Base-by-base conservation (phyloP, 2,888 invertebrate species). In the Malacosoma neustria region DNA sequence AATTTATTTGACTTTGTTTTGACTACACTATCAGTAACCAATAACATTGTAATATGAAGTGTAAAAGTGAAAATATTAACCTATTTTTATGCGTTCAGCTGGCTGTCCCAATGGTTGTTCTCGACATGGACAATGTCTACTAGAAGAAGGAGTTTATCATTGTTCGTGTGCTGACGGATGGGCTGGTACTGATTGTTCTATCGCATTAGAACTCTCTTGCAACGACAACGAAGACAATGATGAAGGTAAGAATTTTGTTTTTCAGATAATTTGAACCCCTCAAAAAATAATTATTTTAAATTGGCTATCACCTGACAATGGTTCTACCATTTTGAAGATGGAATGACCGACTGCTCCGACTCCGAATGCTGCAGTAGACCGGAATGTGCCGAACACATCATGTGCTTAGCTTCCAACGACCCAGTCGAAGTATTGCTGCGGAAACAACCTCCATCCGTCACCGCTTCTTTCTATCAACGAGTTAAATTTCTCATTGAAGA, bases 401-500 rank as follows among this genome's bases (percentile, higher is more conserved):
- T 97, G 93, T 99, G 99, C 87, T 90, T 96, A 63, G 94, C 96
- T 13, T 97, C 97, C 58, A 96, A 97, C 66, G 97, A 98, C 72
- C 99, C 99, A 0, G 95, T 96, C 11, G 98, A 98, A 74, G 98
- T 99, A 11, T 89, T 99, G 22, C 90, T 98, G 4, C 90, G 98
- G 37, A 98, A 98, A 79, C 97, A 98, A 63, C 97, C 98, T 1
- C 97, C 98, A 2, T 95, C 96, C 31, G 96, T 97, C 54, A 98
- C 98, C 13, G 97, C 98, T 2, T 97, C 97, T 22, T 99, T 99
- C 88, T 97, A 97, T 73, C 97, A 99, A 72, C 90, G 98, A 39
- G 97, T 98, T 79, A 95, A 96, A 74, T 99, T 99, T 87, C 91
- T 99, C 54, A 96, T 99, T 50, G 98, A 99, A 87, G 97, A 98